Percentiles rank a stretch among this genome's conserved stretches.
Conservation (phyloP, 2,113 vertebrate species). For the Syngnathus scovelli region DNA sequence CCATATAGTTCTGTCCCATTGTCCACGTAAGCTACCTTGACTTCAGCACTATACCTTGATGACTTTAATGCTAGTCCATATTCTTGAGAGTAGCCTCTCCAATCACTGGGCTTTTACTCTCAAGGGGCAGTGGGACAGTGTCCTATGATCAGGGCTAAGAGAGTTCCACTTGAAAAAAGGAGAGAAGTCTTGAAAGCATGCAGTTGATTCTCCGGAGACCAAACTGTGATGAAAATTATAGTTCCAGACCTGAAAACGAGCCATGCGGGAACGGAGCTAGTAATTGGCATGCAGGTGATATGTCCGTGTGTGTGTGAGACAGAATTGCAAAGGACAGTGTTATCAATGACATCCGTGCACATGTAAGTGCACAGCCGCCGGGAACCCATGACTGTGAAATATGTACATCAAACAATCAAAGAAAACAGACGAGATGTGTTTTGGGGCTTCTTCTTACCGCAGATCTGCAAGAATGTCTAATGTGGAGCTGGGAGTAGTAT, state of each 20-base stretch:
- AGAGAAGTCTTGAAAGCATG: neutral
- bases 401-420: too few relatives aligned
- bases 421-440: neutral
- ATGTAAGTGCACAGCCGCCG: conserved; percentile 11
- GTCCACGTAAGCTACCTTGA: neutral
- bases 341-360: conserved; percentile 40
- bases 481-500: neutral
- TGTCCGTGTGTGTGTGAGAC: neutral
- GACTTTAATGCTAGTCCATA: conserved; percentile 28
- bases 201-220: conserved; percentile 25
- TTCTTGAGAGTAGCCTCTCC: conserved; percentile 45
- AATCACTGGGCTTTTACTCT: conserved; percentile 59
- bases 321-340: conserved; percentile 18
- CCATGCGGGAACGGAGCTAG: conserved; percentile 23
- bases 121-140: conserved; percentile 34
- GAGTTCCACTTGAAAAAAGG: conserved; percentile 1
- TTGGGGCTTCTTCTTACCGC: neutral
- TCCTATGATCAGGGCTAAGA: conserved; percentile 23
- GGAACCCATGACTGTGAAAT: neutral
- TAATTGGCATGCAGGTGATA: conserved; percentile 52
- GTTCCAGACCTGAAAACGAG: conserved; percentile 24
- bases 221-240: conserved; percentile 29
- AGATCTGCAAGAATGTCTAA: neutral
- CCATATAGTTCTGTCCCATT: conserved; percentile 29
- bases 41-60: conserved; percentile 38